Evolutionary conservation across 2,888 invertebrate genomes (phyloP).

Genomic region (Dryocosmus kuriphilus): DNA sequence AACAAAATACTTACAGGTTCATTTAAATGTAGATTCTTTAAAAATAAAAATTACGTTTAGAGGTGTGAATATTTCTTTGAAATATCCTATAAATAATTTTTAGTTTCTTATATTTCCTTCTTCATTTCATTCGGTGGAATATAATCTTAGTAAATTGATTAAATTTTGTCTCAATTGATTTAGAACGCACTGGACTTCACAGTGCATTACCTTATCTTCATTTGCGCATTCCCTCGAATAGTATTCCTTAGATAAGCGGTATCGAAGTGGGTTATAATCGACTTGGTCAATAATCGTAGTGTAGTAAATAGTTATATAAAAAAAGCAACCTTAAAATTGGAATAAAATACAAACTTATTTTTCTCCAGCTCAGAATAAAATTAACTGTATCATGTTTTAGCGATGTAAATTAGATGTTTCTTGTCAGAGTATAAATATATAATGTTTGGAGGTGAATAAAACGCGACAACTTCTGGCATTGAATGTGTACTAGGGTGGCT

Average conservation of each 20-base stretch:
- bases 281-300: background rate
- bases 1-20: background rate
- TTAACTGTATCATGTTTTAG: no score
- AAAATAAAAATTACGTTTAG: background rate
- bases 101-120: background rate
- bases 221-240: slow-evolving; percentile 13
- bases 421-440: no score
- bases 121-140: background rate
- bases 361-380: no score
- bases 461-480: no score
- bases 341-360: background rate
- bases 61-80: background rate
- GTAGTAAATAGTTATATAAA: background rate
- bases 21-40: background rate
- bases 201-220: slow-evolving; percentile 23
- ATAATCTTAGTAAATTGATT: background rate
- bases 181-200: background rate
- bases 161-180: background rate
- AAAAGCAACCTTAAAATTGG: background rate
- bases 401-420: no score
- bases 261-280: slow-evolving; percentile 18
- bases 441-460: no score
- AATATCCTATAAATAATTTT: background rate
- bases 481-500: no score
- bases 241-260: background rate